A percentile compares a stretch with the other conserved stretches of the same genome.
These are phyloP conservation scores for Lithobates pipiens DNA, from an alignment of 2,797 vertebrate genomes.

Conservation along the genomic window DNA sequence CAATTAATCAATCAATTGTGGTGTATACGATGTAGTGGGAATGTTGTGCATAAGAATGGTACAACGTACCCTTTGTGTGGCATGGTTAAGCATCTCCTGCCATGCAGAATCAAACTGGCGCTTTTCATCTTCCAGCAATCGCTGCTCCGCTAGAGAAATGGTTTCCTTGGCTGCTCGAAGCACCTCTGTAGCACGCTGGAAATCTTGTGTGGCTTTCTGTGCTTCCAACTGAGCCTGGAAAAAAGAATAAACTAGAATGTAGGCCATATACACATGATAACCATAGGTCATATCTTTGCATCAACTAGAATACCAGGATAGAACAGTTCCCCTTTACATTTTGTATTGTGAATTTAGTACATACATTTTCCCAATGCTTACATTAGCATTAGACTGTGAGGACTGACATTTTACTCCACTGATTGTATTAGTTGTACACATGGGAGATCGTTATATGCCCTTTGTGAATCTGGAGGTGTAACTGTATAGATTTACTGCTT, in stretches of 20 bases:
- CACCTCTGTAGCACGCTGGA: slow-evolving; percentile 93
- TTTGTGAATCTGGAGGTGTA: no score
- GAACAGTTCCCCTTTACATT: not conserved
- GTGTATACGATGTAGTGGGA: not conserved
- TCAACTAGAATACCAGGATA: not conserved
- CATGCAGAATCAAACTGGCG: slow-evolving; percentile 95
- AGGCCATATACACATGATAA: not conserved
- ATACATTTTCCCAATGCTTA: no score
- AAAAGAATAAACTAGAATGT: not conserved
- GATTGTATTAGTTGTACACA: no score
- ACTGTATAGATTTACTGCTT: no score
- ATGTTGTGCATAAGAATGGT: no score
- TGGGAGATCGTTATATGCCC: no score
- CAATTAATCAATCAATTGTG: not conserved
- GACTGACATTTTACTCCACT: no score
- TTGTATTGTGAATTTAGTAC: no score
- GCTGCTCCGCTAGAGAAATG: slow-evolving; percentile 92
- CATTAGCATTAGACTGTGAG: no score
- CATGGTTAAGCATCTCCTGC: slow-evolving; percentile 98
- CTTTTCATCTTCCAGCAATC: slow-evolving; percentile 91
- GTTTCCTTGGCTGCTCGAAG: slow-evolving; percentile 95
- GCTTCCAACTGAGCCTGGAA: slow-evolving; percentile 92
- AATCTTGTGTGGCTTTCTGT: slow-evolving; percentile 93
- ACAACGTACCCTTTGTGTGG: slow-evolving; percentile 87
- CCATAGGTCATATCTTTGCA: not conserved